Evolutionary conservation across 2,888 invertebrate species (phyloP).

Genomic region (Lissocephala sabroskyi): DNA sequence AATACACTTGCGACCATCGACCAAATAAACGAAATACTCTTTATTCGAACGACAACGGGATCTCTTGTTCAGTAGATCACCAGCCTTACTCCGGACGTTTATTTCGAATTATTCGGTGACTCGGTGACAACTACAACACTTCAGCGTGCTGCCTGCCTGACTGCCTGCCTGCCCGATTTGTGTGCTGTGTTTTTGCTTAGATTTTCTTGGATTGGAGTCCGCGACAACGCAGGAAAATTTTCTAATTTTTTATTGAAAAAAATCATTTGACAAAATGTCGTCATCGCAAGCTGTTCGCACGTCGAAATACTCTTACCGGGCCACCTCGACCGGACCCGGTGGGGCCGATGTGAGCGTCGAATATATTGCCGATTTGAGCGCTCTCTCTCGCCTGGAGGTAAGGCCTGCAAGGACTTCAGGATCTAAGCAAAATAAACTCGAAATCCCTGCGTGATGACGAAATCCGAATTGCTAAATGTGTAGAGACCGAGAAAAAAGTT

Average conservation of each 20-base stretch:
- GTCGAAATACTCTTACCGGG: slow-evolving; percentile 94
- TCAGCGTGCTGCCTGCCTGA: slow-evolving; percentile 57
- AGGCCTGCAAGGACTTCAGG: slow-evolving; percentile 50
- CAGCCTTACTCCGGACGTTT: slow-evolving; percentile 74
- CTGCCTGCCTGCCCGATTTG: too few species aligned
- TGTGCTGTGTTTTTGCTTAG: slow-evolving; percentile 36
- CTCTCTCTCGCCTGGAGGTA: slow-evolving; percentile 97
- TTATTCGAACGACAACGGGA: slow-evolving; percentile 74
- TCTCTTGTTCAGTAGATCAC: slow-evolving; percentile 74
- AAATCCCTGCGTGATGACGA: not conserved
- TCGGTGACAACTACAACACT: slow-evolving; percentile 73
- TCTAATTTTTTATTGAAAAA: slow-evolving; percentile 20
- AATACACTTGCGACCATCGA: slow-evolving; percentile 53
- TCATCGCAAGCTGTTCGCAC: slow-evolving; percentile 85
- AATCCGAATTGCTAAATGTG: slow-evolving; percentile 8
- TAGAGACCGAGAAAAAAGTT: slow-evolving; percentile 16
- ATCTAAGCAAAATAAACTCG: not conserved
- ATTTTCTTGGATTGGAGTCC: slow-evolving; percentile 48
- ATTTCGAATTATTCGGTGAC: slow-evolving; percentile 73
- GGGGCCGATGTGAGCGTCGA: slow-evolving; percentile 94
- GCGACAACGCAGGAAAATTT: too few species aligned
- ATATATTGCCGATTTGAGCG: slow-evolving; percentile 94
- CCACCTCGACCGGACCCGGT: slow-evolving; percentile 86
- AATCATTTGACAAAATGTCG: slow-evolving; percentile 74
- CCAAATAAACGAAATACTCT: slow-evolving; percentile 72